Base-by-base conservation (phyloP, 2,888 invertebrate genomes). In the Andrena fulva region DNA sequence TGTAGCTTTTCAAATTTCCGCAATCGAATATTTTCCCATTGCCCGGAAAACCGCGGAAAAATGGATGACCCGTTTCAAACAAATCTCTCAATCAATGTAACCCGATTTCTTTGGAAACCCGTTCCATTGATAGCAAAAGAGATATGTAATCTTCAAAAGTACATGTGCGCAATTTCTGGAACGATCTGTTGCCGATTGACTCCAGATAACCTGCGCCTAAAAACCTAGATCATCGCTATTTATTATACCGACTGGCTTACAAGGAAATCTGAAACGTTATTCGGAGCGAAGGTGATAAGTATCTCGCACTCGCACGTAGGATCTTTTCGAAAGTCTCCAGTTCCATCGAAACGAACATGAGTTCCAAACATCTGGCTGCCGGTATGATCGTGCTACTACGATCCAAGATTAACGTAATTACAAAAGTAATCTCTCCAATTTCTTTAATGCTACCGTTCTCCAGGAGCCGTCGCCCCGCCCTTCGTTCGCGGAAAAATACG, bases 401-500 rank as follows among this genome's bases (percentile, higher is more conserved):
- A 24, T 24, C 33, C 16, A 16, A 66, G 12, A 69, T 35, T 10
- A 5, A 48, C 50, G 29, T 59, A 69, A 71, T 42, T 29, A 8
- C 16, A 59, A 35, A 62, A 29, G 1, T 42, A 42, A 42, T 42
- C 42, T 42, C 16, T 42, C 16, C 50, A 10, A 66, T 60, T 10
- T 7, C n/a, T 29, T 64, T 54, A 35, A 52, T 52, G 24, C 10
- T 16, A 29, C 54, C 31, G 70, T 87, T 4, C 76, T 84, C 5
- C 75, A 97, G 97, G 97, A 87, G 96, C 97, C 73, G 93, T 93
- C 33, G 94, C 95, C 68, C 97, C 97, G 0, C 94, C 95, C 10
- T 94, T 96, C 82, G 94, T 94, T 89, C 90, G 93, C 29, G 97
- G 96, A 1, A 96, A 96, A 92, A 93, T 97, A 69, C 96, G 97